These are phyloP conservation scores for Sebastiscus albofasciatus DNA, from an alignment of 2,797 vertebrate species.

Conservation along the genomic window DNA sequence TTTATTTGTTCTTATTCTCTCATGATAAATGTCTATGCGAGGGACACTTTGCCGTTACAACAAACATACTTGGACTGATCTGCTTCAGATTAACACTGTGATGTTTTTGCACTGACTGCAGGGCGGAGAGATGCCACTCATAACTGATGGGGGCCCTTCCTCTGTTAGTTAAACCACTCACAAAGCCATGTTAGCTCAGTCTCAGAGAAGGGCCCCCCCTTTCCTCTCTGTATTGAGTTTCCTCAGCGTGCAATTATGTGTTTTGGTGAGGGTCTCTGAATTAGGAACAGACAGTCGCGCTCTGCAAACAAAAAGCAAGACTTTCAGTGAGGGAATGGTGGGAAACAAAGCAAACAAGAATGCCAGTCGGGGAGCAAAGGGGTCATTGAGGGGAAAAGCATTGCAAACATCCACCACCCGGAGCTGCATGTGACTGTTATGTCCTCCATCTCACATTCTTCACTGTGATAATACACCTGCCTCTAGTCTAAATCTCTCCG, in stretches of 20 bases:
- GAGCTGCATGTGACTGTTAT: background rate
- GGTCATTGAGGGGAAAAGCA: background rate
- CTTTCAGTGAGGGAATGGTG: conserved; percentile 30
- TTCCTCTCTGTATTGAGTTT: conserved; percentile 14
- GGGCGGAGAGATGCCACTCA: conserved; percentile 2
- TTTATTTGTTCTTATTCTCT: background rate
- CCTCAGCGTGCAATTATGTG: background rate
- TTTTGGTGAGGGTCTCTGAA: conserved; percentile 36
- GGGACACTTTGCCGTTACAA: background rate
- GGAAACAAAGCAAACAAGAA: conserved; percentile 24
- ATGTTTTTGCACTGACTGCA: background rate
- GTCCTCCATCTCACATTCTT: background rate
- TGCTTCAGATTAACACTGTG: background rate
- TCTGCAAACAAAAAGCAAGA: conserved; percentile 44
- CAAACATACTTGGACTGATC: background rate
- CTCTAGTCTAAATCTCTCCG: background rate
- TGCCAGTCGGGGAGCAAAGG: background rate
- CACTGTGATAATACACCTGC: background rate
- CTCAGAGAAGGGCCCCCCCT: background rate
- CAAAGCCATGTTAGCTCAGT: conserved; percentile 41
- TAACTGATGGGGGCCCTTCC: conserved; percentile 25
- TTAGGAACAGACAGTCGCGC: conserved; percentile 30
- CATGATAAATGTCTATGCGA: background rate
- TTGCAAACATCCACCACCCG: background rate
- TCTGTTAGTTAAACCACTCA: conserved; percentile 37